Conservation (phyloP, 2,888 invertebrate species). For the Caenorhabditis panamensis region DNA sequence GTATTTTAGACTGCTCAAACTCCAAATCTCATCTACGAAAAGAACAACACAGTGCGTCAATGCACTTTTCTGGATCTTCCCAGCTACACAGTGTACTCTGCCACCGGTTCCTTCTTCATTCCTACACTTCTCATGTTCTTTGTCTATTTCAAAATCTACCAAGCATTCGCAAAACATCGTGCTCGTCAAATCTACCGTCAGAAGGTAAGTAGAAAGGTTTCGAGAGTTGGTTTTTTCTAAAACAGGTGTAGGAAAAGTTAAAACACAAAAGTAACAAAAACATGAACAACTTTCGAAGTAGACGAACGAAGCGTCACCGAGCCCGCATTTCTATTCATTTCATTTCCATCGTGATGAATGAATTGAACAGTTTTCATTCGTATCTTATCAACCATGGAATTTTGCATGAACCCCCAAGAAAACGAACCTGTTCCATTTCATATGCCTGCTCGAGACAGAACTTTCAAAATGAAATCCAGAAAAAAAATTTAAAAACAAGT, state of each 20-base stretch:
- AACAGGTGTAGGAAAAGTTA: too few relatives aligned
- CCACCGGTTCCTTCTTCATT: slow-evolving; percentile 93
- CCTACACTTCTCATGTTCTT: slow-evolving; percentile 99
- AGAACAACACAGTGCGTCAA: slow-evolving; percentile 67
- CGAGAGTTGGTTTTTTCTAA: not conserved
- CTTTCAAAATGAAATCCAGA: not conserved
- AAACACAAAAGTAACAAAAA: not conserved
- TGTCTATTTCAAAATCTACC: slow-evolving; percentile 97
- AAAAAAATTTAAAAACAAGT: slow-evolving; percentile 1
- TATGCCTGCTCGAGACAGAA: slow-evolving; percentile 35
- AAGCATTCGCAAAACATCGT: slow-evolving; percentile 81
- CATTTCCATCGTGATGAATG: slow-evolving; percentile 47
- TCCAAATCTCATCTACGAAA: slow-evolving; percentile 66
- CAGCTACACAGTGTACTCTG: slow-evolving; percentile 82
- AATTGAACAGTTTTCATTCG: slow-evolving; percentile 35
- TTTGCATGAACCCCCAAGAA: slow-evolving; percentile 51
- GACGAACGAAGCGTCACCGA: slow-evolving; percentile 43
- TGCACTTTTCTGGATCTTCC: slow-evolving; percentile 81
- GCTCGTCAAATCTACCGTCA: slow-evolving; percentile 81
- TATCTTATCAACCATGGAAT: slow-evolving; percentile 49
- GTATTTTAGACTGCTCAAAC: slow-evolving; percentile 62
- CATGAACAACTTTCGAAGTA: not conserved
- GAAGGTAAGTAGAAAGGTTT: slow-evolving; percentile 73
- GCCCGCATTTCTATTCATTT: slow-evolving; percentile 36
- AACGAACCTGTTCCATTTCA: slow-evolving; percentile 33